Conservation (phyloP, 2,113 vertebrate genomes). For the Procavia capensis region DNA sequence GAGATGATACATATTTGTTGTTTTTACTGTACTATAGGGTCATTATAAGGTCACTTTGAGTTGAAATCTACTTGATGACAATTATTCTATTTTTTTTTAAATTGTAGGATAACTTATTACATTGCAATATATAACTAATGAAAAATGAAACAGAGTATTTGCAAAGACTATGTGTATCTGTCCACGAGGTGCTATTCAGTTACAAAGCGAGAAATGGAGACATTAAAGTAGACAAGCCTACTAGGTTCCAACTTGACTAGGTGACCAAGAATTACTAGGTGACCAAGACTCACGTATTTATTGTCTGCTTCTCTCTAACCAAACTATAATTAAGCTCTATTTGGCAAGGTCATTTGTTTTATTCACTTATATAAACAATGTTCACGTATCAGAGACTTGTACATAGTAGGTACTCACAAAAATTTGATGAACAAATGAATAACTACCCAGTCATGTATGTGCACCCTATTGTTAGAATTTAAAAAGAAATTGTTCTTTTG, state of each 20-base stretch:
- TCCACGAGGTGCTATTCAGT: neutral
- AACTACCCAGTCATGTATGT: neutral
- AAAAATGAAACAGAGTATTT: neutral
- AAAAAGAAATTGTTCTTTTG: neutral
- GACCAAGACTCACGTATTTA: neutral
- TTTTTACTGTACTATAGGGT: too few relatives aligned
- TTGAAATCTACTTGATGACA: too few relatives aligned
- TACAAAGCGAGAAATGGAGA: neutral
- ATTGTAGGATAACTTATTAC: neutral
- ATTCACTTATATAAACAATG: neutral
- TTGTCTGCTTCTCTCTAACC: neutral
- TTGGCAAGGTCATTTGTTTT: neutral
- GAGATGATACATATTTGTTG: too few relatives aligned
- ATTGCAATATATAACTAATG: neutral
- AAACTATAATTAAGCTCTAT: neutral
- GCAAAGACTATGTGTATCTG: neutral
- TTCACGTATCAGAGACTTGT: neutral
- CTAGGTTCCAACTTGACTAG: neutral
- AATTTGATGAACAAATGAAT: neutral
- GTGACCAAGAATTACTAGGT: neutral
- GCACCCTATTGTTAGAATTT: neutral
- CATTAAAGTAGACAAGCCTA: neutral
- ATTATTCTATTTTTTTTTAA: neutral
- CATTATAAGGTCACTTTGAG: too few relatives aligned
- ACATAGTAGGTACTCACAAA: neutral